phyloP scores from a whole-genome alignment of 2,888 invertebrate genomes.

The Apomyelois bistriatella region DNA sequence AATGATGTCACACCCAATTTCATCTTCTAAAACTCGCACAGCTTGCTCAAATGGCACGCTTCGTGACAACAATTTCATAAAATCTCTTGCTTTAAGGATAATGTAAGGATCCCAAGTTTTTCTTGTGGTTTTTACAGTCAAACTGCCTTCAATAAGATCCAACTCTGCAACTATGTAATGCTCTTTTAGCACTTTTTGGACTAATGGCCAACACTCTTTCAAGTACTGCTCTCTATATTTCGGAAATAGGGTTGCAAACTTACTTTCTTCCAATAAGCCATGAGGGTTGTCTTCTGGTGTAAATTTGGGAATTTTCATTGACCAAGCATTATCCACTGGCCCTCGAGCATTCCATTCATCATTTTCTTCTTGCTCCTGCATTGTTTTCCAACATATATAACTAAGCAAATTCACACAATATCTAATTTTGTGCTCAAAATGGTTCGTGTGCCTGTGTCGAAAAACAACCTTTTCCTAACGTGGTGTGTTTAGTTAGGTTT shows the following conservation, averaged over 20 bases:
- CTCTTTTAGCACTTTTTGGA: slow-evolving; percentile 90
- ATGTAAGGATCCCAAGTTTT: slow-evolving; percentile 99
- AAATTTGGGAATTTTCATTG: slow-evolving; percentile 92
- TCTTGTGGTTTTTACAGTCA: slow-evolving; percentile 95
- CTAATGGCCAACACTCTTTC: slow-evolving; percentile 96
- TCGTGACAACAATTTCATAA: slow-evolving; percentile 95
- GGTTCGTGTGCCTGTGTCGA: too few species aligned
- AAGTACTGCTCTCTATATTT: slow-evolving; percentile 98
- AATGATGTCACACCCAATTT: slow-evolving; percentile 95
- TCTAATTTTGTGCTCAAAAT: too few species aligned
- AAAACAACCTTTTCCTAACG: too few species aligned
- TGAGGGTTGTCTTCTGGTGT: slow-evolving; percentile 93
- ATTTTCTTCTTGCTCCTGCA: slow-evolving; percentile 38
- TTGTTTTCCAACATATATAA: slow-evolving; percentile 17
- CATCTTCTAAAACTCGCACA: slow-evolving; percentile 91
- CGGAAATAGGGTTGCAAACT: slow-evolving; percentile 98
- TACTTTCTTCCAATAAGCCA: slow-evolving; percentile 94
- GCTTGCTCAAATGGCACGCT: slow-evolving; percentile 99
- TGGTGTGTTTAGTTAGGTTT: too few species aligned
- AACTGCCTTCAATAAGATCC: slow-evolving; percentile 95
- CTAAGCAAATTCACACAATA: too few species aligned
- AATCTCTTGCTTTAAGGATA: slow-evolving; percentile 96
- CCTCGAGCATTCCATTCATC: slow-evolving; percentile 58
- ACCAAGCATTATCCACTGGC: slow-evolving; percentile 92
- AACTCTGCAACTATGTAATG: slow-evolving; percentile 91